Evolutionary conservation across 2,113 vertebrate species (phyloP).

Genomic region (Saccopteryx bilineata): DNA sequence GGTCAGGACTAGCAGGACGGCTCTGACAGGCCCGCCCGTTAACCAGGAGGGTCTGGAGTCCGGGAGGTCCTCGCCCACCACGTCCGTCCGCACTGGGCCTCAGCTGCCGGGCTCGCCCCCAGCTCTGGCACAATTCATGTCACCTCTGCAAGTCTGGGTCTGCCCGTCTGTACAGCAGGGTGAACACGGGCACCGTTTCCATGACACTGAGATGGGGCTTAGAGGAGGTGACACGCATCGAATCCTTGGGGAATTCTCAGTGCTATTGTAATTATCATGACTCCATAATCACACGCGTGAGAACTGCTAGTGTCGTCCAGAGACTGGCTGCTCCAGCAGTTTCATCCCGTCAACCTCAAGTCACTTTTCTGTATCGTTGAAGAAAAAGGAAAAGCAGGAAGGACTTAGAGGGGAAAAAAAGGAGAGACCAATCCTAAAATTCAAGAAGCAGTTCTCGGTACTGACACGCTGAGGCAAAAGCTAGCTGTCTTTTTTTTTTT

Average conservation of each 20-base stretch:
- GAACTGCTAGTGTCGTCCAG: neutral
- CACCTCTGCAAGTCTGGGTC: neutral
- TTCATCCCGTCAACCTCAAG: neutral
- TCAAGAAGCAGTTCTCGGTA: neutral
- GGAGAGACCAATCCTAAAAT: neutral
- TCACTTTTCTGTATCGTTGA: neutral
- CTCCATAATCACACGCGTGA: neutral
- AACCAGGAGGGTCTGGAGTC: neutral
- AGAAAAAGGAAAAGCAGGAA: neutral
- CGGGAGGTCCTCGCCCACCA: neutral
- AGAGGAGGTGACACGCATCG: accelerated
- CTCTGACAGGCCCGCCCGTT: neutral
- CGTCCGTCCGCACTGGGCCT: neutral
- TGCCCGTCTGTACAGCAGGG: neutral
- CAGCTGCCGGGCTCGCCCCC: neutral
- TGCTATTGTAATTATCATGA: neutral
- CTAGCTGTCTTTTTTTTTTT: neutral
- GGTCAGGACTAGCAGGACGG: neutral
- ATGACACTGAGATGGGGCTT: too few relatives aligned
- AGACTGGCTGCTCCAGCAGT: too few relatives aligned
- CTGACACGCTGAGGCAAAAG: neutral
- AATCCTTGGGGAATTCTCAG: neutral
- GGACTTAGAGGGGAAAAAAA: neutral
- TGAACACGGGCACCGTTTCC: neutral
- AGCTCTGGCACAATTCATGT: neutral